Evolutionary conservation across 2,797 vertebrate species (phyloP).

Genomic region (Sylvia borin): DNA sequence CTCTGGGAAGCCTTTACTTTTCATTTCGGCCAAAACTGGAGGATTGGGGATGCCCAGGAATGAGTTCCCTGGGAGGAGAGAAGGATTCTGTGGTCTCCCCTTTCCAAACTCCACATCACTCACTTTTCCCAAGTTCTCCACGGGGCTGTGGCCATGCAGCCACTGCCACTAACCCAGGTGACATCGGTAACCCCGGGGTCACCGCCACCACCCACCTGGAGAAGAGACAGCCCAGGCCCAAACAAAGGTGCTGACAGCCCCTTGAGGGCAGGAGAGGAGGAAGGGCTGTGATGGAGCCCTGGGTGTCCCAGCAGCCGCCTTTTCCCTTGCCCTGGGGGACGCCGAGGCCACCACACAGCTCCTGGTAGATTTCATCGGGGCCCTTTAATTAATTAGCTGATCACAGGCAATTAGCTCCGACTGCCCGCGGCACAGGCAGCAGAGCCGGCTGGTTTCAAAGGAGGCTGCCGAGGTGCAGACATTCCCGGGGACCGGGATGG

Average conservation of each 20-base stretch:
- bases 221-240: not conserved
- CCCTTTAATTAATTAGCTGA: constrained; percentile 62
- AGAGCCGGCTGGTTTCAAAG: not conserved
- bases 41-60: not conserved
- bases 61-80: not conserved
- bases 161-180: not conserved
- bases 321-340: not conserved
- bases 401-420: constrained; percentile 71
- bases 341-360: not conserved
- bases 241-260: not conserved
- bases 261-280: not conserved
- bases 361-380: constrained; percentile 65
- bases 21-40: not conserved
- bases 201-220: not conserved
- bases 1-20: not conserved
- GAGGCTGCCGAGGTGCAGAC: not conserved
- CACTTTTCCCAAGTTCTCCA: rapidly evolving
- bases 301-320: not conserved
- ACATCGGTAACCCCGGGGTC: not conserved
- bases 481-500: rapidly evolving
- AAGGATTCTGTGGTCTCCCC: not conserved
- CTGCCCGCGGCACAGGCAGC: constrained; percentile 44
- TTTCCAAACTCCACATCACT: not conserved
- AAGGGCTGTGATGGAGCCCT: not conserved
- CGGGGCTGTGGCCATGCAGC: rapidly evolving